Evolutionary conservation across 30 jellyfish, hydroid and myxozoan species (phyloP).

Genomic region (Sanderia malayensis): DNA sequence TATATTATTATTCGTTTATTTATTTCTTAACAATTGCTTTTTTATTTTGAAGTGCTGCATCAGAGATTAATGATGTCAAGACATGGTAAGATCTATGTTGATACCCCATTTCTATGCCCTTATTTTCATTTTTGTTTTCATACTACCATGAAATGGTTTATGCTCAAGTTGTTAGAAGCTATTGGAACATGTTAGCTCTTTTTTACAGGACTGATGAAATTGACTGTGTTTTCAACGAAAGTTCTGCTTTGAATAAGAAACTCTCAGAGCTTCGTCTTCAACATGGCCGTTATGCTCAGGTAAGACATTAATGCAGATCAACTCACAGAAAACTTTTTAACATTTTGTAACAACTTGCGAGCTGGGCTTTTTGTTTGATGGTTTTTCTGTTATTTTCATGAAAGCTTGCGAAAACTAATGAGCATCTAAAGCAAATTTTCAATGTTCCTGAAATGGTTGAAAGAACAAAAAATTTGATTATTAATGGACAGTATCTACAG

Average conservation of each 20-base stretch:
- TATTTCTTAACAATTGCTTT: background rate
- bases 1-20: too few relatives aligned
- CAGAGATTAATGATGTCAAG: slow-evolving; percentile 68
- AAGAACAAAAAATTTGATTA: slow-evolving; percentile 57
- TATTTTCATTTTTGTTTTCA: too few relatives aligned
- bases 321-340: too few relatives aligned
- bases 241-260: slow-evolving; percentile 29
- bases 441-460: slow-evolving; percentile 88
- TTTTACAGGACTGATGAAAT: slow-evolving; percentile 51
- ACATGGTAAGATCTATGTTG: slow-evolving; percentile 52
- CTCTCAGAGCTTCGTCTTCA: slow-evolving; percentile 46
- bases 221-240: slow-evolving; percentile 44
- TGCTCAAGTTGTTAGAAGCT: too few relatives aligned
- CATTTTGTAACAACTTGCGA: too few relatives aligned
- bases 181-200: too few relatives aligned
- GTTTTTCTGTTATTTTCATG: background rate
- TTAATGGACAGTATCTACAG: slow-evolving; percentile 70
- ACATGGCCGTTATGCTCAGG: slow-evolving; percentile 64
- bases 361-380: too few relatives aligned
- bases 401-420: slow-evolving; percentile 86
- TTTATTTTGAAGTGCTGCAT: slow-evolving; percentile 56
- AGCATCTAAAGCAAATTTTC: slow-evolving; percentile 79
- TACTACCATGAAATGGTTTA: too few relatives aligned
- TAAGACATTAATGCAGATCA: background rate
- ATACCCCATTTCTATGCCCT: too few relatives aligned